Conservation (phyloP, 2,797 vertebrate genomes). For the Sarcoramphus papa region DNA sequence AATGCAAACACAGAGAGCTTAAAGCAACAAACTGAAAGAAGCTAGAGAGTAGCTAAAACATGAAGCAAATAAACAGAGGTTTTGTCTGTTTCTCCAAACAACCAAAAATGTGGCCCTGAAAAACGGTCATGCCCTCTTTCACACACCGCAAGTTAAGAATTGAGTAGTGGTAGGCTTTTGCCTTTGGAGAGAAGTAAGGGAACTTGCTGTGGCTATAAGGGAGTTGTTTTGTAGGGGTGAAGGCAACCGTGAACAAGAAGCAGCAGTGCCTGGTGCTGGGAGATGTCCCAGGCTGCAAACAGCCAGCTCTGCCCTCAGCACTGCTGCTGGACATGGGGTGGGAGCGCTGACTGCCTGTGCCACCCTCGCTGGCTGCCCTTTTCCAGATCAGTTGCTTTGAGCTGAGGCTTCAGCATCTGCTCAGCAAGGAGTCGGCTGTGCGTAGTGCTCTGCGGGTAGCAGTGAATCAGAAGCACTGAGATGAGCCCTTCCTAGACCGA, state of each 20-base stretch:
- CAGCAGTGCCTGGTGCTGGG: neutral
- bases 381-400: rapidly evolving
- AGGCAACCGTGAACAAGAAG: neutral
- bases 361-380: neutral
- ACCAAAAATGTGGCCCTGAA: neutral
- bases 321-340: rapidly evolving
- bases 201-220: neutral
- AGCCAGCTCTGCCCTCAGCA: neutral
- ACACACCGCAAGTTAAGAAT: neutral
- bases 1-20: conserved; percentile 7
- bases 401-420: neutral
- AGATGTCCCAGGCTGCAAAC: neutral
- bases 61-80: neutral
- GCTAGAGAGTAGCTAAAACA: neutral
- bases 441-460: neutral
- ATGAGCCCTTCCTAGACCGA: neutral
- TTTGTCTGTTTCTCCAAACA: neutral
- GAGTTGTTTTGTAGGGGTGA: neutral
- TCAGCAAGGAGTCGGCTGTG: neutral
- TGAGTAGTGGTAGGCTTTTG: neutral
- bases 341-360: neutral
- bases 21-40: conserved; percentile 30
- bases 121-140: neutral
- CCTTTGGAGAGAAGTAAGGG: neutral
- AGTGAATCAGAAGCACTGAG: neutral